Percentiles rank a stretch among this genome's conserved stretches.
These are phyloP conservation scores for Amblyteles armatorius DNA, from an alignment of 2,888 invertebrate genomes.

Conservation along the genomic window DNA sequence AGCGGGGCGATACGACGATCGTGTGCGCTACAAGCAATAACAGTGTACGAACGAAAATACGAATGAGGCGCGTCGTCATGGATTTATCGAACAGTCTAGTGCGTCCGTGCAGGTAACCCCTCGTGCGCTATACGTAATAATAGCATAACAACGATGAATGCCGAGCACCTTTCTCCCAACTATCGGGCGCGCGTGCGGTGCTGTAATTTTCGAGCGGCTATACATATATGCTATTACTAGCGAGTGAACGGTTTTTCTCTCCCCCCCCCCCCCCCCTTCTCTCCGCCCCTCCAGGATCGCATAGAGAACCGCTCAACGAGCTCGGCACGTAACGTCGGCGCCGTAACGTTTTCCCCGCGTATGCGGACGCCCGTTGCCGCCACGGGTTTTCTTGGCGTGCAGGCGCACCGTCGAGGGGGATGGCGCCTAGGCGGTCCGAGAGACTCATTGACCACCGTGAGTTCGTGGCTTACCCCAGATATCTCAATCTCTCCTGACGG, in stretches of 20 bases:
- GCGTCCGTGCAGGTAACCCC: slow-evolving; percentile 43
- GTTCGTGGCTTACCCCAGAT: neutral
- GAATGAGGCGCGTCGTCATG: slow-evolving; percentile 48
- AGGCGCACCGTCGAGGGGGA: neutral
- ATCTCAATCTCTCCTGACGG: neutral
- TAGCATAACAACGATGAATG: slow-evolving; percentile 60
- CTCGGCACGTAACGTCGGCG: slow-evolving; percentile 45
- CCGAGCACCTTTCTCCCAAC: slow-evolving; percentile 63
- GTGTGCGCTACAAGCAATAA: neutral
- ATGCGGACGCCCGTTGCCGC: neutral
- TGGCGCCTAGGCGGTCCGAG: neutral
- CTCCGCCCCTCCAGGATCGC: slow-evolving; percentile 15
- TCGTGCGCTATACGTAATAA: slow-evolving; percentile 42
- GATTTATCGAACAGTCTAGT: slow-evolving; percentile 64
- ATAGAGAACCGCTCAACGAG: slow-evolving; percentile 14
- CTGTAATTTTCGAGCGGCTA: slow-evolving; percentile 51
- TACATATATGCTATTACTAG: neutral
- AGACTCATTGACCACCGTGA: neutral
- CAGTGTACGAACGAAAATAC: slow-evolving; percentile 24
- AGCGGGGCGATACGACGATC: neutral
- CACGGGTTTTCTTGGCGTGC: slow-evolving; percentile 31
- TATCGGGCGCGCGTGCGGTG: slow-evolving; percentile 40
- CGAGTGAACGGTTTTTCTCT: slow-evolving; percentile 33
- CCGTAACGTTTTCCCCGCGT: slow-evolving; percentile 12
- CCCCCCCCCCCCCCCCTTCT: neutral